phyloP scores from a whole-genome alignment of 2,113 vertebrate species.

The Paradisaea rubra region DNA sequence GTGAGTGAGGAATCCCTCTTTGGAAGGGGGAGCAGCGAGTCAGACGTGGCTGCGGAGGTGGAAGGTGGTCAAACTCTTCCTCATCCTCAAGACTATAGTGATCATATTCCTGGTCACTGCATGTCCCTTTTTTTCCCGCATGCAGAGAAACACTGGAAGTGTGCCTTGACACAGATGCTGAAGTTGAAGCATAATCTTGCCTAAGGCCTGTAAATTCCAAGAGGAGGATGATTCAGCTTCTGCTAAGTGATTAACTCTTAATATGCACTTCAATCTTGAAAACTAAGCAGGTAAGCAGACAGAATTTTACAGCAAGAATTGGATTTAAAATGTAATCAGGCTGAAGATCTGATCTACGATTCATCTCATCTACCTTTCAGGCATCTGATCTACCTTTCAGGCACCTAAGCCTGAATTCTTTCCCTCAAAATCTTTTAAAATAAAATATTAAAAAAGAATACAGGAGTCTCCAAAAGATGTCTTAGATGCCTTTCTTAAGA shows the following conservation, averaged over 20 bases:
- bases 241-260: neutral
- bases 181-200: slow-evolving; percentile 94
- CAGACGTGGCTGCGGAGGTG: slow-evolving; percentile 90
- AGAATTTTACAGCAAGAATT: neutral
- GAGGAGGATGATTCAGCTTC: neutral
- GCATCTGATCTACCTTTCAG: neutral
- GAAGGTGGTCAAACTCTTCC: slow-evolving; percentile 90
- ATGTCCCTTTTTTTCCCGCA: slow-evolving; percentile 75
- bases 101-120: slow-evolving; percentile 81
- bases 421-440: neutral
- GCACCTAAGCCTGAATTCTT: neutral
- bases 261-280: neutral
- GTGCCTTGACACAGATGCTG: slow-evolving; percentile 83
- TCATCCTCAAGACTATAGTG: slow-evolving; percentile 90
- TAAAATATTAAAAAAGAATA: neutral
- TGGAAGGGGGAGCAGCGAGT: slow-evolving; percentile 84
- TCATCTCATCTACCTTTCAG: neutral
- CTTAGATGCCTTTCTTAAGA: neutral
- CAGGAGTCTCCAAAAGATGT: neutral
- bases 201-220: slow-evolving; percentile 80
- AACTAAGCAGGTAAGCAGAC: neutral
- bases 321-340: neutral
- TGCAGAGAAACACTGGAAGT: slow-evolving; percentile 85
- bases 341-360: neutral
- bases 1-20: slow-evolving; percentile 88